phyloP scores from a whole-genome alignment of 2,888 invertebrate genomes.

The Tethea ocularis region DNA sequence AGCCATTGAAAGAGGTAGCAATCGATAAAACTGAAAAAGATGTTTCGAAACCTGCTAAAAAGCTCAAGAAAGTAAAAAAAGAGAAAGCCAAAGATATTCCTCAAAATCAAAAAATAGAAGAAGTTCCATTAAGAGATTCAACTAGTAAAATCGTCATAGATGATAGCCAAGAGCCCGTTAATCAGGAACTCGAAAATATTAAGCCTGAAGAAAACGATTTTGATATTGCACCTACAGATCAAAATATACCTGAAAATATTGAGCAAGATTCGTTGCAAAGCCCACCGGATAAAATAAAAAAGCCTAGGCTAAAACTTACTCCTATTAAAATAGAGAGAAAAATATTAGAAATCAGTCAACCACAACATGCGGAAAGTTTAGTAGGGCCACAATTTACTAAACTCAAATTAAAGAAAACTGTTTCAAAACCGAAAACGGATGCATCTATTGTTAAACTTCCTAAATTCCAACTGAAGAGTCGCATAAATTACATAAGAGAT shows the following conservation, averaged over 20 bases:
- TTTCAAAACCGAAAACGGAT: slow-evolving; percentile 77
- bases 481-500: slow-evolving; percentile 84
- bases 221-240: slow-evolving; percentile 35
- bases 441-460: slow-evolving; percentile 77
- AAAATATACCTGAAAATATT: slow-evolving; percentile 32
- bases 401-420: slow-evolving; percentile 87
- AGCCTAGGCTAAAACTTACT: slow-evolving; percentile 57
- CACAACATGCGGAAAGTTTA: slow-evolving; percentile 85
- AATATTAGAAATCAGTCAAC: slow-evolving; percentile 84
- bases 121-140: slow-evolving; percentile 38
- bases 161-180: slow-evolving; percentile 28
- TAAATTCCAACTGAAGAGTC: slow-evolving; percentile 88
- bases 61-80: slow-evolving; percentile 39
- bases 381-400: slow-evolving; percentile 86
- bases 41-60: slow-evolving; percentile 87
- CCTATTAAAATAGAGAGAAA: slow-evolving; percentile 86
- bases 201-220: slow-evolving; percentile 21
- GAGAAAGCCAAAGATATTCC: background rate
- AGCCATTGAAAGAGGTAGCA: slow-evolving; percentile 59
- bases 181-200: slow-evolving; percentile 16
- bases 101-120: slow-evolving; percentile 10
- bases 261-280: slow-evolving; percentile 36
- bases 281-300: slow-evolving; percentile 55
- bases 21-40: slow-evolving; percentile 84
- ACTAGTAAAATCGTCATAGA: slow-evolving; percentile 33